Percentiles rank a stretch among this genome's conserved stretches.
These are phyloP conservation scores for Ephialtes manifestator DNA, from an alignment of 2,888 invertebrate species.

Conservation along the genomic window DNA sequence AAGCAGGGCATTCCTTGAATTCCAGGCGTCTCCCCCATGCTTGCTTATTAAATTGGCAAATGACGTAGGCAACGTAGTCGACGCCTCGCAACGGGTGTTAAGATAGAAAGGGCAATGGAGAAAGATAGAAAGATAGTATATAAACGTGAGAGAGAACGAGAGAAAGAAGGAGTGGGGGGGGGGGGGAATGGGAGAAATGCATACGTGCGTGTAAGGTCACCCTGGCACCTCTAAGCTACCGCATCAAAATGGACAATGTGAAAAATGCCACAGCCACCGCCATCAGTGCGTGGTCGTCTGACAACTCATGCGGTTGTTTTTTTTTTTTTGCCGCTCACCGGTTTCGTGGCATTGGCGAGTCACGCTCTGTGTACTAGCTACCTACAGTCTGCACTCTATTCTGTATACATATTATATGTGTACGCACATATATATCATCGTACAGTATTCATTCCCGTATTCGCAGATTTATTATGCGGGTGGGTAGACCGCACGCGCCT, in stretches of 20 bases:
- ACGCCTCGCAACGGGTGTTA: not conserved
- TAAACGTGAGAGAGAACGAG: not conserved
- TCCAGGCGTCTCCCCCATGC: not conserved
- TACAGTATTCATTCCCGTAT: slow-evolving; percentile 43
- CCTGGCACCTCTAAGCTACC: slow-evolving; percentile 49
- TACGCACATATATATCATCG: not conserved
- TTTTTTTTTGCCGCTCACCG: slow-evolving; percentile 29
- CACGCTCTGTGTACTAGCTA: not conserved
- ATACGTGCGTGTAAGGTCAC: slow-evolving; percentile 62
- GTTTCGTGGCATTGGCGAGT: slow-evolving; percentile 21
- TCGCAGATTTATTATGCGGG: slow-evolving; percentile 58
- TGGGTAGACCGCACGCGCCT: slow-evolving; percentile 53
- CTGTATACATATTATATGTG: not conserved
- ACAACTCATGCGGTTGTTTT: slow-evolving; percentile 31
- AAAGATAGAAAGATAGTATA: slow-evolving; percentile 13
- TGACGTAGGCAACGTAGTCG: slow-evolving; percentile 41
- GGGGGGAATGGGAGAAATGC: slow-evolving; percentile 48
- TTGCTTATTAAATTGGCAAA: slow-evolving; percentile 42
- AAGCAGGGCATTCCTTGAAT: not conserved
- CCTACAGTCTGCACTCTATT: not conserved
- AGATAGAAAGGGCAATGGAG: slow-evolving; percentile 26
- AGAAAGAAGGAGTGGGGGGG: not conserved
- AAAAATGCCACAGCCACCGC: slow-evolving; percentile 57
- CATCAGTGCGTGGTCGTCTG: not conserved
- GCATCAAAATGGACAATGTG: slow-evolving; percentile 42